Evolutionary conservation across 2,888 invertebrate species (phyloP), one percentile per base, ranked within the genome.

Genomic region (Salpingus planirostris): DNA sequence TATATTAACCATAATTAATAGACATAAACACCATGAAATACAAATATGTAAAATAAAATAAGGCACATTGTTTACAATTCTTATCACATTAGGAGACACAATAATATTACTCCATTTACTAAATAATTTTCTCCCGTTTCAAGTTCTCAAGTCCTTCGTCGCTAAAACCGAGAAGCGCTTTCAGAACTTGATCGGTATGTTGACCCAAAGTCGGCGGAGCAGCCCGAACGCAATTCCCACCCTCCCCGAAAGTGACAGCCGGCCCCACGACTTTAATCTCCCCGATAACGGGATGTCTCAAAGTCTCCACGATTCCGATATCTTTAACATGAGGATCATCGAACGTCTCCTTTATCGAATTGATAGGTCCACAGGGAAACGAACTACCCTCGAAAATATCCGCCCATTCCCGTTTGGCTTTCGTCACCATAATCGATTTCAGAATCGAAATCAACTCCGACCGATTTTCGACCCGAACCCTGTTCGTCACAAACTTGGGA

Each of bases 291-390:
- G 80, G 70, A 64, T 92, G 88, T 0, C 69, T 57, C 40, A 89
- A 44, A 36, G 76, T 76, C 59, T 85, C 74, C 0, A 89, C 83
- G 32, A 89, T 56, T n/a, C 68, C 73, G 38, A 82, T 78, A 2
- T 73, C 70, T 42, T 74, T 71, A 0, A 95, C 76, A 64, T 96
- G 96, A 2, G 82, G 80, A 68, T 96, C 91, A 29, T 78, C 71
- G 60, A 96, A 96, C 0, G 87, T 88, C 64, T 89, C 78, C 40
- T 74, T 66, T 63, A 96, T 78, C 23, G 72, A 79, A 65, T 97
- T 96, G 2, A 97, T 78, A 0, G 92, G 91, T 0, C 92, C 95
- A 52, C 80, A 84, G 0, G 96, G 91, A 59, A 93, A 89, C 1
- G 80, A 68, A 1, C 80, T 77, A 11, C 75, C 75, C 33, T 80